Conservation (phyloP, 2,888 invertebrate species). For the Oscheius onirici region DNA sequence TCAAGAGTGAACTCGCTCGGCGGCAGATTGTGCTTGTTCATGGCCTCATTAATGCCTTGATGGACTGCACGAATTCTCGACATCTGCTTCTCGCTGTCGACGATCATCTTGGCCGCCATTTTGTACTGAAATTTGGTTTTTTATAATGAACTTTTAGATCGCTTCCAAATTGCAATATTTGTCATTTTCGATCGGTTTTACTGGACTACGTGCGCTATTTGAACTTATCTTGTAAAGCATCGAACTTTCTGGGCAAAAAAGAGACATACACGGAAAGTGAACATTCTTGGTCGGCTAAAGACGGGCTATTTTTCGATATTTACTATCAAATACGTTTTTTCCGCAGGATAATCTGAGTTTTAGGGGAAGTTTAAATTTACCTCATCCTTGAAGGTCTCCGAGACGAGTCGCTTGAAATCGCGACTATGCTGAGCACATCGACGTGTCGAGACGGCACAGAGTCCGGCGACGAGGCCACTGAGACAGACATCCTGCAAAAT, state of each 20-base stretch:
- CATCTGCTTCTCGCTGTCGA: background rate
- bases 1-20: constrained; percentile 5
- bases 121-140: constrained; percentile 14
- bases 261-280: no score
- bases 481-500: constrained; percentile 29
- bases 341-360: no score
- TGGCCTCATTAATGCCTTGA: background rate
- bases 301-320: no score
- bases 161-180: no score
- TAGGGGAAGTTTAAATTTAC: background rate
- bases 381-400: constrained; percentile 24
- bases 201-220: no score
- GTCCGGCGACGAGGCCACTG: constrained; percentile 25
- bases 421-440: background rate
- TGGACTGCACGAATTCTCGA: background rate
- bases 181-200: no score
- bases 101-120: constrained; percentile 4
- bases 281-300: no score
- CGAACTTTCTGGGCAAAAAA: no score
- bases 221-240: no score
- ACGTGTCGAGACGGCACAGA: constrained; percentile 31
- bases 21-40: background rate
- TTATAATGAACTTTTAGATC: background rate
- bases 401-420: constrained; percentile 9
- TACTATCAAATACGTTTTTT: no score